Evolutionary conservation across 2,888 invertebrate species (phyloP), one percentile per base, ranked within the genome.

Genomic region (Monoplex corrugatus): DNA sequence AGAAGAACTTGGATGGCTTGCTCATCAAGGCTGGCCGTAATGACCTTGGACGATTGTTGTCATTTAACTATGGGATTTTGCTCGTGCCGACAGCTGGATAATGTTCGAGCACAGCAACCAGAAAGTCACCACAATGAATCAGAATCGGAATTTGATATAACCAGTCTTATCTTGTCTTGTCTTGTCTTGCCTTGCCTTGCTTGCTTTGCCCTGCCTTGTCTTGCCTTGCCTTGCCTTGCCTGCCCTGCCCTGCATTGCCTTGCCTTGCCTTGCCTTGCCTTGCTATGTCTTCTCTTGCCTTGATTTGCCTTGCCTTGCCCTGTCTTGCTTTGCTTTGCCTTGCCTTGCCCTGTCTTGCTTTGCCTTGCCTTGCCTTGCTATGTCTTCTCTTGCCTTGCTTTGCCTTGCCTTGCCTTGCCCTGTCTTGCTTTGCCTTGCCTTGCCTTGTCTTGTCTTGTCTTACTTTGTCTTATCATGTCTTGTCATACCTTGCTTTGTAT

Each of bases 91-190:
- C n/a, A n/a, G n/a, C n/a, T n/a, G n/a, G n/a, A n/a, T n/a, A n/a
- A n/a, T n/a, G n/a, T n/a, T n/a, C n/a, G n/a, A n/a, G n/a, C n/a
- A n/a, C n/a, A n/a, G n/a, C n/a, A n/a, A n/a, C n/a, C n/a, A n/a
- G n/a, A n/a, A n/a, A n/a, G n/a, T n/a, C n/a, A n/a, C n/a, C n/a
- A n/a, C n/a, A n/a, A n/a, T n/a, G n/a, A n/a, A n/a, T n/a, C n/a
- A n/a, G n/a, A n/a, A n/a, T n/a, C n/a, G n/a, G n/a, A n/a, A n/a
- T n/a, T n/a, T n/a, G n/a, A n/a, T n/a, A n/a, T n/a, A n/a, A n/a
- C n/a, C 80, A 35, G 80, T 35, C 80, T 80, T n/a, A n/a, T 80
- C 80, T 80, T 80, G 43, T 80, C 80, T 80, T n/a, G 80, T 35
- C 80, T 80, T 35, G 35, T 35, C 80, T 40, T 80, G 80, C 35